Evolutionary conservation across 2,113 vertebrate genomes (phyloP), one percentile per base, ranked within the genome.

Genomic region (Hippoglossus stenolepis): DNA sequence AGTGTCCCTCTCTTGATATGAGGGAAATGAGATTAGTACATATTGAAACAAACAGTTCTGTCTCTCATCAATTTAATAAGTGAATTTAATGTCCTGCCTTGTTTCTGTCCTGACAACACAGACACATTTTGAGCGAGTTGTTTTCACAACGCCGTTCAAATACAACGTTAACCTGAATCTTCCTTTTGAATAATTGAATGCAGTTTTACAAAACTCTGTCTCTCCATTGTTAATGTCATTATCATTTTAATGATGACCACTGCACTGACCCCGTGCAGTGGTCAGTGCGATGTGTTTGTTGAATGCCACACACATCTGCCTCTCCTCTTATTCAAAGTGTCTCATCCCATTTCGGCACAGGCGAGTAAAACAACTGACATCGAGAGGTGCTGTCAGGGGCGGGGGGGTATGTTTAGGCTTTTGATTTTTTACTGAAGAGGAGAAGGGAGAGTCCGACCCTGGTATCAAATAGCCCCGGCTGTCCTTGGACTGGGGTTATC

Each of bases 401-500:
- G 67, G 83, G 80, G 83, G 80, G 70, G 80, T 63, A 57, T 58
- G 75, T 85, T 90, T 83, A 80, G 78, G 77, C 84, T 86, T 87
- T 89, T 15, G 70, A 80, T 90, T 91, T 85, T 86, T 84, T 74
- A 82, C 85, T 82, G 78, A 88, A 75, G 72, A 87, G 69, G 76
- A 86, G 77, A 68, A 66, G 54, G 81, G 80, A 84, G 88, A 79
- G 79, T 81, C 73, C 85, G 88, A 86, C 91, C 85, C 84, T 83
- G 85, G 83, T 92, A 92, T 93, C 88, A 88, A 90, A 92, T 91
- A 86, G 86, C 87, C 68, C 53, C n/a, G 0, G n/a, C 76, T 69
- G 89, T 91, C 92, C 91, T 92, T 91, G 88, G 87, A 85, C 87
- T 71, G 60, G 73, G 86, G 89, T 92, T 90, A 89, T 93, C 89